Percentiles rank a stretch among this genome's conserved stretches.
These are phyloP conservation scores for Rhynchonycteris naso DNA, from an alignment of 2,797 vertebrate genomes.

Conservation along the genomic window DNA sequence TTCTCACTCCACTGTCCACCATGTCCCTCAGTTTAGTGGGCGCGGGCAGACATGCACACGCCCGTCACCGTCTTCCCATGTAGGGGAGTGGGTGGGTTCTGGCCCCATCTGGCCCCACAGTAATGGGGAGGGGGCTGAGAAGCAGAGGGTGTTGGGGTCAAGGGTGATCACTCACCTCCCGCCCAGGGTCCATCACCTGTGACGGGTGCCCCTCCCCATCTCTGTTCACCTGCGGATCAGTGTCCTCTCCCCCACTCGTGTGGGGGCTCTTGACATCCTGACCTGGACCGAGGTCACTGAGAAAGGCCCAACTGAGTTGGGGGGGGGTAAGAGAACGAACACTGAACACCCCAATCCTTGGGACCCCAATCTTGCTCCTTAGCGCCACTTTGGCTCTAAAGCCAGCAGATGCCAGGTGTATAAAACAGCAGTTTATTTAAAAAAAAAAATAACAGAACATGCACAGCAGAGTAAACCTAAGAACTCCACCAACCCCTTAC, in stretches of 20 bases:
- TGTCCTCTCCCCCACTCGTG: neutral
- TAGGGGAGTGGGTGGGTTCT: neutral
- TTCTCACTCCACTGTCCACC: neutral
- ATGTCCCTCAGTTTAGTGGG: neutral
- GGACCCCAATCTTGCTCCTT: neutral
- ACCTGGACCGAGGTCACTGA: neutral
- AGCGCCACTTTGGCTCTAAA: neutral
- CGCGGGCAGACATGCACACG: neutral
- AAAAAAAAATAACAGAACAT: constrained; percentile 29
- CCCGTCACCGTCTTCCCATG: neutral
- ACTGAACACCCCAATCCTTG: neutral
- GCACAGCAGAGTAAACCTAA: neutral
- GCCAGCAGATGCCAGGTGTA: constrained; percentile 16
- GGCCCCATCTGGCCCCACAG: neutral
- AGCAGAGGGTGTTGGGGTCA: neutral
- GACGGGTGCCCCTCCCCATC: neutral
- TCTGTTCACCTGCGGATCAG: neutral
- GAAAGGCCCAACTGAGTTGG: neutral
- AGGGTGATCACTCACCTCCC: neutral
- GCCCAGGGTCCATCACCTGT: neutral
- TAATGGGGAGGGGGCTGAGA: neutral
- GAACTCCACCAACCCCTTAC: neutral
- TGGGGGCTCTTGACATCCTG: neutral
- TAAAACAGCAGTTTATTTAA: constrained; percentile 61
- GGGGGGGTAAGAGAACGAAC: neutral